Evolutionary conservation across 2,797 vertebrate genomes (phyloP), one percentile per base, ranked within the genome.

Genomic region (Pseudochirops corinnae): DNA sequence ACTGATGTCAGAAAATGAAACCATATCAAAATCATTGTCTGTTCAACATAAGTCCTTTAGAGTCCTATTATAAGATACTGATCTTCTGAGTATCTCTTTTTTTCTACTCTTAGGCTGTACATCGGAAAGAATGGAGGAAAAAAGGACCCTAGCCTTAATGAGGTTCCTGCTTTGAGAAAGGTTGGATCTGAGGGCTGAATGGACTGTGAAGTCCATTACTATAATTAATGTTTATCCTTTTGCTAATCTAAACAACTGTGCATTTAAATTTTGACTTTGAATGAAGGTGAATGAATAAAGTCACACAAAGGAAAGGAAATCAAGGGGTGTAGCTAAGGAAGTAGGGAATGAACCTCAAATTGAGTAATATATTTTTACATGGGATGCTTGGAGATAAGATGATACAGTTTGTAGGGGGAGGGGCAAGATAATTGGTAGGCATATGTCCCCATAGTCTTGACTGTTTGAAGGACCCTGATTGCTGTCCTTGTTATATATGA

Each of bases 201-300:
- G 39, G 3, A 46, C 39, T 50, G 10, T 87, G 39, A 50, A 46
- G 3, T 50, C 74, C 39, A 87, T 87, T 87, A 26, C 21, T 46
- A 87, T 87, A 87, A 87, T 87, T 87, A 87, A 87, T 26, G 7
- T 82, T 82, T 82, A 82, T 46, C 18, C 67, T 87, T 26, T 87
- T 87, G 74, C 74, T 50, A 87, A 87, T 50, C 21, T 26, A 87
- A 87, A 46, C 39, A 46, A 87, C 39, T 87, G 39, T 87, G 74
- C 21, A 87, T 87, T 87, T 46, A 87, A 87, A 87, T 26, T 87
- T 87, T 87, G 39, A 87, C 74, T 87, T 87, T 87, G 74, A 87
- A 24, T 50, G 39, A 87, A 87, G 74, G 74, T 87, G 39, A 87
- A 87, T 87, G 39, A 87, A 87, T 26, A 46, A 50, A 82, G 39